phyloP scores from a whole-genome alignment of 2,797 vertebrate genomes.

The Urocyon cinereoargenteus region DNA sequence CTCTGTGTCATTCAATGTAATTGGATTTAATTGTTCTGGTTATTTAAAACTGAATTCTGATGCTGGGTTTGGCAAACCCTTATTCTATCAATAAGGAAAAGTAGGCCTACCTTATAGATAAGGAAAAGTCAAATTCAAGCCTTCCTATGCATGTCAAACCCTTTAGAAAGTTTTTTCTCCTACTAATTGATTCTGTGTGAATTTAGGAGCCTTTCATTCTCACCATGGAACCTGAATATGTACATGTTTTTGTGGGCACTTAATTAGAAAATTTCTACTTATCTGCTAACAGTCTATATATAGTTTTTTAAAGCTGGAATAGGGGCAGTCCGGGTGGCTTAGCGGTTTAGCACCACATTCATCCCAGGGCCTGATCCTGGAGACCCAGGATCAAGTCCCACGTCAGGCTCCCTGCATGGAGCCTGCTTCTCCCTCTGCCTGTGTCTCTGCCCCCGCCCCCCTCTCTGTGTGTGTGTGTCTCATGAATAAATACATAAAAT shows the following conservation, averaged over 20 bases:
- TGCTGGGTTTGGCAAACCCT: neutral
- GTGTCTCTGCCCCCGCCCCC: too few relatives aligned
- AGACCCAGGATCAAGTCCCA: too few relatives aligned
- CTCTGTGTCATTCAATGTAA: neutral
- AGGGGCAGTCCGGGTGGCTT: too few relatives aligned
- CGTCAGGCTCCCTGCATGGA: too few relatives aligned
- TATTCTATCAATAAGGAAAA: neutral
- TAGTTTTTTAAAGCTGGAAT: conserved; percentile 29
- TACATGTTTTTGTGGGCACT: neutral
- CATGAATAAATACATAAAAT: too few relatives aligned
- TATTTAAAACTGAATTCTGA: neutral
- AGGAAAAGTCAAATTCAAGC: neutral
- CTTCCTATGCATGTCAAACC: neutral
- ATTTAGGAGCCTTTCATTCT: conserved; percentile 42
- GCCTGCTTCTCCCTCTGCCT: too few relatives aligned
- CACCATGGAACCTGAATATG: neutral
- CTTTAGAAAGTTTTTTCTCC: neutral
- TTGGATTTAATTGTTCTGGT: conserved; percentile 29
- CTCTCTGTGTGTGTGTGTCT: too few relatives aligned
- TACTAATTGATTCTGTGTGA: neutral
- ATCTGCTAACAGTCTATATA: neutral
- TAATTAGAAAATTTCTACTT: conserved; percentile 26
- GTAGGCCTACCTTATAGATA: neutral
- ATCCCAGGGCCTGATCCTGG: too few relatives aligned
- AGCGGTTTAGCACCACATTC: too few relatives aligned